Base-by-base conservation (phyloP, 2,797 vertebrate genomes). In the Mormyrops boulengeri region DNA sequence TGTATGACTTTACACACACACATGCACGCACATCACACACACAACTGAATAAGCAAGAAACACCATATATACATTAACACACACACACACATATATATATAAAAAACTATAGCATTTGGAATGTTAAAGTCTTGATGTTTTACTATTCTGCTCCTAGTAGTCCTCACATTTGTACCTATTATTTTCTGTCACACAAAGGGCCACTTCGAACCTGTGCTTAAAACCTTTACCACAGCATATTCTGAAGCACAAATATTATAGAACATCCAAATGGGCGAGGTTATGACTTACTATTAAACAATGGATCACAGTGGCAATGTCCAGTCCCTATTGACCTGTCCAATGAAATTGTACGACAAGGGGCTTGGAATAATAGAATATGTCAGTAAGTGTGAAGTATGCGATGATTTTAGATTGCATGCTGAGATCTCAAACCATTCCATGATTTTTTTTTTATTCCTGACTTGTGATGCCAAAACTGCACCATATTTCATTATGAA, bases 381-480 rank as follows among this genome's bases (percentile, higher is more conserved):
- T 92, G 92, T 92, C 92, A 92, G 87, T 12, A 12, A 44, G 88
- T 84, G 90, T 92, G 91, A 93, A 92, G 89, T 91, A 92, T 92
- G 91, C 91, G 91, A 91, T 88, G 92, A 90, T 93, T 92, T 91
- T 90, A 93, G 93, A 92, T 90, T 91, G 91, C 92, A 93, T 92
- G 90, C 91, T 88, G 60, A 84, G 91, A 88, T 89, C 92, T 89
- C 82, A 34, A 30, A 88, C 7, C 22, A 53, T 88, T 88, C 57
- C 57, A 30, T 49, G 85, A 91, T 89, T 89, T 91, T 93, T 89
- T 91, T 92, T 89, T 47, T 60, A 38, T 34, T 55, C 53, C 52
- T 22, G 84, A 91, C 91, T 73, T 91, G 86, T 90, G 89, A 89
- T 89, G 91, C 89, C 44, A 90, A 92, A 91, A 89, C 69, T 88